Percentiles rank a stretch among this genome's conserved stretches.
These are phyloP conservation scores for Deilephila elpenor DNA, from an alignment of 2,888 invertebrate genomes.

Conservation along the genomic window DNA sequence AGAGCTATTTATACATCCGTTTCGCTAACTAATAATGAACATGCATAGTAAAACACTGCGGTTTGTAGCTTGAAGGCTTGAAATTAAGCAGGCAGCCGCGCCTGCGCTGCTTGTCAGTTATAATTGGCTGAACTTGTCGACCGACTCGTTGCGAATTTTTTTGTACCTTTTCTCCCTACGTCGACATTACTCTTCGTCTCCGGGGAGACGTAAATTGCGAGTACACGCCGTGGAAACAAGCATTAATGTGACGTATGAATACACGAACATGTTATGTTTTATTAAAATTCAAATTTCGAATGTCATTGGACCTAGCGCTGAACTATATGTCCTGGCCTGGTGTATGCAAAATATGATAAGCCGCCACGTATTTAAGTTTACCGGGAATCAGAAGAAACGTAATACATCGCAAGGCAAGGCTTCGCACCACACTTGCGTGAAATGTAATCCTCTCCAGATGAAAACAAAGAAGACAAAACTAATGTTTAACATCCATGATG, in stretches of 20 bases:
- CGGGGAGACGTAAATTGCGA: conserved; percentile 81
- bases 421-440: too few species aligned
- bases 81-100: conserved; percentile 74
- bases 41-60: conserved; percentile 45
- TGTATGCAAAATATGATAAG: too few species aligned
- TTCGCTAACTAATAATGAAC: conserved; percentile 15
- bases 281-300: conserved; percentile 77
- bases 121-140: conserved; percentile 85
- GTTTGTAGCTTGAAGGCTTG: conserved; percentile 53
- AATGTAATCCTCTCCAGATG: too few species aligned
- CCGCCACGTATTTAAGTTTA: too few species aligned
- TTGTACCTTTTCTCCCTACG: conserved; percentile 72
- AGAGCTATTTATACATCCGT: conserved; percentile 33
- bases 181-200: conserved; percentile 83
- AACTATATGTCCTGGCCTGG: background rate
- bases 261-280: conserved; percentile 72
- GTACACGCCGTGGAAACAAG: conserved; percentile 75
- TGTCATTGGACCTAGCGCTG: conserved; percentile 36
- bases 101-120: conserved; percentile 81
- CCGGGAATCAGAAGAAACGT: too few species aligned
- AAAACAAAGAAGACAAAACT: too few species aligned
- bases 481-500: too few species aligned
- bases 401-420: too few species aligned
- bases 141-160: conserved; percentile 72
- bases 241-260: conserved; percentile 81